Evolutionary conservation across 1,140 invertebrate species (phyloP), one percentile per base, ranked within the genome.

Genomic region (Acromyrmex charruanus): DNA sequence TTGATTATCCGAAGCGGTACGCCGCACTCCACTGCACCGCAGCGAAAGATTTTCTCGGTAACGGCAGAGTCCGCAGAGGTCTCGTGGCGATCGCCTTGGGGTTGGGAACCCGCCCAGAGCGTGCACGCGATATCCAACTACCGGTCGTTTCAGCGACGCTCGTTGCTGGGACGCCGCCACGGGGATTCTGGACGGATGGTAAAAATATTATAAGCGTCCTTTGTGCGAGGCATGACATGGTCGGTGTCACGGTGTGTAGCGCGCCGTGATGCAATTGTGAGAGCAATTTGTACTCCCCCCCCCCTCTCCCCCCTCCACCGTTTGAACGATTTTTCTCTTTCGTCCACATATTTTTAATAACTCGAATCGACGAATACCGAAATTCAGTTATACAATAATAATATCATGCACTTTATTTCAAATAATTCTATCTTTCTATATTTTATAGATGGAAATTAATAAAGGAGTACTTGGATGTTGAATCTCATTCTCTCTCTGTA

Each of bases 41-140:
- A 12, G 75, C 65, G 87, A 89, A 84, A 91, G 90, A 94, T 93
- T 95, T 94, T 94, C 93, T 94, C 88, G 87, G 93, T 93, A 93
- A 93, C 91, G 87, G 92, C 91, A 91, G 91, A 94, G 94, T 94
- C 94, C 94, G 94, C 94, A 93, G 93, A 93, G 93, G 94, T 91
- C 91, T 84, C 89, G 88, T 86, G 89, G 90, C 87, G 68, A 89
- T 94, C 90, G 92, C 93, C 94, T 93, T 93, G 93, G 92, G 93
- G 92, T 93, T 93, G 86, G 89, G 88, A 94, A 93, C 92, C 92
- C 94, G 93, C 93, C 93, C 92, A 94, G 93, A 94, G 91, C 87
- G 82, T 86, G 92, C 93, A 94, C 94, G 94, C 94, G 90, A 94
- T 94, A 88, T 77, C 35, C 79, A 6, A 74, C 90, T 93, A 94